A percentile compares a stretch with the other conserved stretches of the same genome.
Conservation (phyloP, 2,888 invertebrate species). For the Lasioglossum figueresi region DNA sequence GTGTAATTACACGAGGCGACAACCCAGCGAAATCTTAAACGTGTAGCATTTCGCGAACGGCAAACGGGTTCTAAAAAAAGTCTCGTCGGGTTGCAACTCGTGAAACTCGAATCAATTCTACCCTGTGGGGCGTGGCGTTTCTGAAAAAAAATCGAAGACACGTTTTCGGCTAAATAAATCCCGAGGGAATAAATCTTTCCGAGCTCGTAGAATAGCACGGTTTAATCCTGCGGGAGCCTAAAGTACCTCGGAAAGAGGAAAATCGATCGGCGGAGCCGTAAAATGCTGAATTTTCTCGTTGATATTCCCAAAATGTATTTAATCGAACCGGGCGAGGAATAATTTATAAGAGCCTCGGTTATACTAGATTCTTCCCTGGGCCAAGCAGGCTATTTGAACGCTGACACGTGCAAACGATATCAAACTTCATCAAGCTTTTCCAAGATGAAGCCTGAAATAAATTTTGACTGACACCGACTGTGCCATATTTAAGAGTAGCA, state of each 20-base stretch:
- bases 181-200: slow-evolving; percentile 19
- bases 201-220: neutral
- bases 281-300: neutral
- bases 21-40: slow-evolving; percentile 23
- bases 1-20: slow-evolving; percentile 31
- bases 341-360: neutral
- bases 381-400: no score
- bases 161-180: slow-evolving; percentile 18
- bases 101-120: slow-evolving; percentile 19
- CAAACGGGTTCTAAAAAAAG: neutral
- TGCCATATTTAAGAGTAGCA: no score
- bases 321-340: neutral
- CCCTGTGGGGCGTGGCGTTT: neutral
- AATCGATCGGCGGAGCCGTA: neutral
- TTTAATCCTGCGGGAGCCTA: neutral
- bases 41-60: neutral
- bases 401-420: no score
- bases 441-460: no score
- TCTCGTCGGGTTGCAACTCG: neutral
- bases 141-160: neutral
- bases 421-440: no score
- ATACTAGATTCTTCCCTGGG: neutral
- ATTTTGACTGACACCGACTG: no score
- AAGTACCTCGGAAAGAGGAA: neutral
- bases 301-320: neutral